Conservation (phyloP, 2,888 invertebrate genomes). For the Cephalotes varians region DNA sequence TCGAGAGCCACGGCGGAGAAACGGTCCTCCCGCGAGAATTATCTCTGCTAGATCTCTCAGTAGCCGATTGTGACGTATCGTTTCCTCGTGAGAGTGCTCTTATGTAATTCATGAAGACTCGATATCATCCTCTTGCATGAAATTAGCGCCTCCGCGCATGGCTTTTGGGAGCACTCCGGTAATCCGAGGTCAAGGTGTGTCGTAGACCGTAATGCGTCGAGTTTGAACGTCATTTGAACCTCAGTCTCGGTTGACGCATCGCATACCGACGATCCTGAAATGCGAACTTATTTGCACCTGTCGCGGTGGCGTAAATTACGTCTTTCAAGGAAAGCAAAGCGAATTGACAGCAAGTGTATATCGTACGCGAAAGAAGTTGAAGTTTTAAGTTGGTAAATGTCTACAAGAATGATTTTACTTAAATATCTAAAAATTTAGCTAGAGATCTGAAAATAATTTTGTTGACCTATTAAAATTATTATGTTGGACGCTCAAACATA, state of each 20-base stretch:
- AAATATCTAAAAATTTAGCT: no score
- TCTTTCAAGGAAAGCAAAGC: background rate
- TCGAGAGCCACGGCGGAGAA: background rate
- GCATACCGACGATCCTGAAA: background rate
- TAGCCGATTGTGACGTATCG: background rate
- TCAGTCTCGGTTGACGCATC: background rate
- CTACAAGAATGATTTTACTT: no score
- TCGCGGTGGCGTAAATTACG: background rate
- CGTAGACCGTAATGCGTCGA: conserved; percentile 17
- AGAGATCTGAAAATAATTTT: no score
- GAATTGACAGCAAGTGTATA: background rate
- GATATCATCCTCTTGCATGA: conserved; percentile 61
- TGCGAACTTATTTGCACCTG: background rate
- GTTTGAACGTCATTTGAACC: no score
- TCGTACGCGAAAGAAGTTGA: background rate
- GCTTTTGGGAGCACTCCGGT: background rate
- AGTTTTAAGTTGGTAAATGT: background rate
- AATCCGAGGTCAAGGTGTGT: conserved; percentile 52
- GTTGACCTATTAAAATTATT: no score
- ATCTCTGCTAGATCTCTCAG: conserved; percentile 7
- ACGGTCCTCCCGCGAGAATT: background rate
- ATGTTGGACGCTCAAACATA: no score
- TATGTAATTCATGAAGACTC: conserved; percentile 64
- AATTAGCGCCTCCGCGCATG: conserved; percentile 53
- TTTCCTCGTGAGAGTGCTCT: conserved; percentile 13